Evolutionary conservation across 2,888 invertebrate species (phyloP), one percentile per base, ranked within the genome.

Genomic region (Clunio marinus): DNA sequence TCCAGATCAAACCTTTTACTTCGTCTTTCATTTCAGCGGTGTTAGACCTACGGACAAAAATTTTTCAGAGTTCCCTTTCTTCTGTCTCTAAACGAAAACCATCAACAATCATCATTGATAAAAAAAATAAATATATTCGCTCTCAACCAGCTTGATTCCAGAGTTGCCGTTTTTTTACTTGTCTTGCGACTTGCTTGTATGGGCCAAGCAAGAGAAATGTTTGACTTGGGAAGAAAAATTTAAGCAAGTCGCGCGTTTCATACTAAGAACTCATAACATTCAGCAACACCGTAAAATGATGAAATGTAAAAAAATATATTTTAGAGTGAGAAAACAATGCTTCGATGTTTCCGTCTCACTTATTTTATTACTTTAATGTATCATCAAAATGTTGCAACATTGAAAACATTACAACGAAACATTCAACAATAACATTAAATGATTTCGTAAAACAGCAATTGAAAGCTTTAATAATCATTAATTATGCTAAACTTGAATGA

Each of bases 161-260:
- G 63, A 27, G 63, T 65, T 65, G 63, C 63, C 63, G 63, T 28
- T 65, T 60, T 62, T 65, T 46, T 24, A 63, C 63, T 63, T 65
- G 63, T 46, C 63, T 46, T 65, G 27, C 62, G 63, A 65, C 63
- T 65, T 62, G 35, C 37, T 37, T 41, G 35, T 27, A 15, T 32
- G 22, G 20, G 13, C 58, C 7, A 15, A 46, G 46, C 24, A 62
- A 17, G 62, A 41, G 41, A 62, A 62, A 62, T 35, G 35, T 62
- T 62, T 62, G 62, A 20, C 63, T 65, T 65, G 25, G 27, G 46
- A 65, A 46, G 28, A 46, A 65, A 65, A 65, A 65, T 65, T 65
- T 20, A 41, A 41, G 37, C 41, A 62, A 62, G 41, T 22, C 63
- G 63, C 63, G 63, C 63, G 63, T 65, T 65, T 35, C 35, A 8